A percentile compares a stretch with the other conserved stretches of the same genome.
Conservation (phyloP, 1,140 invertebrate species). For the Carcinoscorpius rotundicauda region DNA sequence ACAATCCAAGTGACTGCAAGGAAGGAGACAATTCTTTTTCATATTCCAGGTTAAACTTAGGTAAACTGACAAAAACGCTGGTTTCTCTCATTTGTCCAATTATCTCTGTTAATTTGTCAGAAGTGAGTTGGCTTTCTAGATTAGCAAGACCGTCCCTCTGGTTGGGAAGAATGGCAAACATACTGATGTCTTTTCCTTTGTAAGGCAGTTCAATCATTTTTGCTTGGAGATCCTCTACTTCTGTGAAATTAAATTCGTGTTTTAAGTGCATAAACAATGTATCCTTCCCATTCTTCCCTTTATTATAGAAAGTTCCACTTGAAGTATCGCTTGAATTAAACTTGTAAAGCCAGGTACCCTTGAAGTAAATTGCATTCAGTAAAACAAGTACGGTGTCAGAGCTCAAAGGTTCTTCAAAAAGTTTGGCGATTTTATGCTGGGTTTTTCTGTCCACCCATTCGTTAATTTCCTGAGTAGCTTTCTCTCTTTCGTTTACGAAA, state of each 20-base stretch:
- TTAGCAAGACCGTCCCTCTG: slow-evolving; percentile 14
- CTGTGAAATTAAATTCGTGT: slow-evolving; percentile 57
- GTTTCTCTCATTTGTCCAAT: background rate
- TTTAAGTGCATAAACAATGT: slow-evolving; percentile 65
- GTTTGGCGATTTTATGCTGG: slow-evolving; percentile 23
- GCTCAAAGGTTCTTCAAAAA: slow-evolving; percentile 31
- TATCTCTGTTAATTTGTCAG: slow-evolving; percentile 4
- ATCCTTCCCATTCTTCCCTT: slow-evolving; percentile 45
- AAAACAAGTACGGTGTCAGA: slow-evolving; percentile 24
- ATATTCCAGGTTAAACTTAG: slow-evolving; percentile 25
- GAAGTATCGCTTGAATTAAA: slow-evolving; percentile 20
- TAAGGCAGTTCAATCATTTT: slow-evolving; percentile 55
- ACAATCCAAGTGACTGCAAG: slow-evolving; percentile 21
- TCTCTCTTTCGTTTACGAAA: slow-evolving; percentile 1
- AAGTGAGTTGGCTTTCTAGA: slow-evolving; percentile 10
- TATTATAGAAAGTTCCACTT: slow-evolving; percentile 18
- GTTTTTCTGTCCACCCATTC: slow-evolving; percentile 24
- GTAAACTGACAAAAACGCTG: slow-evolving; percentile 23
- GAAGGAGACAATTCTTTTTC: slow-evolving; percentile 14
- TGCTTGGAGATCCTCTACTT: slow-evolving; percentile 43
- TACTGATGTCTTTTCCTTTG: slow-evolving; percentile 34
- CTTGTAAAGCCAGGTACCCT: slow-evolving; percentile 23
- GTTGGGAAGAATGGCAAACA: slow-evolving; percentile 30
- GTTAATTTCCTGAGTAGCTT: slow-evolving; percentile 16
- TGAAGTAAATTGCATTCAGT: slow-evolving; percentile 31